Conservation (phyloP, 2,888 invertebrate genomes). For the Parelbella ahira region DNA sequence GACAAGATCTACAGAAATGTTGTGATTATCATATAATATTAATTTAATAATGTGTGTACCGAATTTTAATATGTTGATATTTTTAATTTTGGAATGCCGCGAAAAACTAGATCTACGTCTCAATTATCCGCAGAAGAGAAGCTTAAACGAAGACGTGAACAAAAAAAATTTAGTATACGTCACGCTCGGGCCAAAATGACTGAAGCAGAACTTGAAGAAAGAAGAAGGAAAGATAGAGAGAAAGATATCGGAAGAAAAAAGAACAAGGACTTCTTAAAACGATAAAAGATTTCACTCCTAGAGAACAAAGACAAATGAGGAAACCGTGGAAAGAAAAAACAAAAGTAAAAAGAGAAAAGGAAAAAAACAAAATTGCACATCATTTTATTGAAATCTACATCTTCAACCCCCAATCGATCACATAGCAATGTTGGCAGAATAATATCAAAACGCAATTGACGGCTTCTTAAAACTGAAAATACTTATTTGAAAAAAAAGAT, state of each 20-base stretch:
- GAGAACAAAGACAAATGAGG: constrained; percentile 28
- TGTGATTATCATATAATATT: no score
- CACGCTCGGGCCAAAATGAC: constrained; percentile 7
- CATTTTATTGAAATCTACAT: no score
- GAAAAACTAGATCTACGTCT: neutral
- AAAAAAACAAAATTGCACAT: no score
- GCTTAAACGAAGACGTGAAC: constrained; percentile 1
- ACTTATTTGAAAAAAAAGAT: no score
- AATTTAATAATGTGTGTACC: no score
- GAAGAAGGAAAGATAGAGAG: constrained; percentile 24
- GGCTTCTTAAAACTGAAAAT: no score
- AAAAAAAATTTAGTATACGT: constrained; percentile 13
- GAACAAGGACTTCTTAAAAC: constrained; percentile 28
- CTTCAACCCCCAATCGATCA: no score
- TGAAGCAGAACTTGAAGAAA: constrained; percentile 6
- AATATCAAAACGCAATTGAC: no score
- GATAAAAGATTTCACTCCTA: constrained; percentile 31
- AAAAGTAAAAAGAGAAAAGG: constrained; percentile 10
- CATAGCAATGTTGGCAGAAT: no score
- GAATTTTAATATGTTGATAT: no score
- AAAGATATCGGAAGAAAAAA: constrained; percentile 28
- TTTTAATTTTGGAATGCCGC: no score
- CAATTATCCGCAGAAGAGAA: constrained; percentile 2
- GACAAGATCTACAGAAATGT: no score
- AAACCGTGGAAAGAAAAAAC: constrained; percentile 29